These are phyloP conservation scores for Apamea anceps DNA, from an alignment of 2,888 invertebrate genomes.

Conservation along the genomic window DNA sequence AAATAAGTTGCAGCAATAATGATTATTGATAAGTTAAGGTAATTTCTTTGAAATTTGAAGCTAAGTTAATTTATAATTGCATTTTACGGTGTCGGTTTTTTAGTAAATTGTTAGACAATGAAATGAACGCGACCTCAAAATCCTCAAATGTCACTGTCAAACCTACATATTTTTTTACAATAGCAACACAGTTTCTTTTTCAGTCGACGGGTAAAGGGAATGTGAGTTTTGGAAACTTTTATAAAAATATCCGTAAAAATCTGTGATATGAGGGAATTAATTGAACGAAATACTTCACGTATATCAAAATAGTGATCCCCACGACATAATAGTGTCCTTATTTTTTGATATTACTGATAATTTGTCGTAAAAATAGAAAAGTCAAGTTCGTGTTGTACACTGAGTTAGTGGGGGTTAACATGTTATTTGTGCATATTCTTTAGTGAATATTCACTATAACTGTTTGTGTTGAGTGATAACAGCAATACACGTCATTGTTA, in stretches of 20 bases:
- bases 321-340: slow-evolving; percentile 65
- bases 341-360: slow-evolving; percentile 68
- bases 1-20: too few relatives aligned
- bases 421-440: slow-evolving; percentile 47
- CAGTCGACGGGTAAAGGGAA: slow-evolving; percentile 87
- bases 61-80: not conserved
- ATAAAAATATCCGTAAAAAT: slow-evolving; percentile 84
- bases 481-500: not conserved
- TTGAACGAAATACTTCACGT: slow-evolving; percentile 55
- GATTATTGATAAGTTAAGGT: too few relatives aligned
- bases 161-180: slow-evolving; percentile 61
- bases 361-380: slow-evolving; percentile 62
- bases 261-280: slow-evolving; percentile 71
- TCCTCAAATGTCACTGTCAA: slow-evolving; percentile 66
- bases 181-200: slow-evolving; percentile 84
- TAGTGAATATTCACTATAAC: slow-evolving; percentile 23
- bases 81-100: not conserved
- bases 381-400: slow-evolving; percentile 73
- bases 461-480: slow-evolving; percentile 30
- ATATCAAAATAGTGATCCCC: slow-evolving; percentile 62
- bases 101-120: not conserved
- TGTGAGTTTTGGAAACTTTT: slow-evolving; percentile 86
- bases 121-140: slow-evolving; percentile 31
- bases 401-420: slow-evolving; percentile 71
- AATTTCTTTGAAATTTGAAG: too few relatives aligned